Evolutionary conservation across 2,797 vertebrate genomes (phyloP), one percentile per base, ranked within the genome.

Genomic region (Florisuga fusca): DNA sequence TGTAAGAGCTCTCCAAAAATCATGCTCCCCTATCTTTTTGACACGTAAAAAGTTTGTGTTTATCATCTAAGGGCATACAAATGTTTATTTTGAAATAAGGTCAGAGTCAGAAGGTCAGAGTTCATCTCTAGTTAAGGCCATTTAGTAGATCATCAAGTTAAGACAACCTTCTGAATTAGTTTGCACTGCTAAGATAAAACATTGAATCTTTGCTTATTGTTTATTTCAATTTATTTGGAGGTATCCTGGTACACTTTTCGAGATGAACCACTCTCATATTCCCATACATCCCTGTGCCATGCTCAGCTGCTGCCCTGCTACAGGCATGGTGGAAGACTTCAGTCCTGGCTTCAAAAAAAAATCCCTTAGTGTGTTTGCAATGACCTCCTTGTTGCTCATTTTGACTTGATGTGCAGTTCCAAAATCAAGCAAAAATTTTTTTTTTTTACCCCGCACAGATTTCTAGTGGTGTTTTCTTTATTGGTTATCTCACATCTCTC

Each of bases 291-390:
- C 64, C 34, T 1, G 1, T 4, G 7, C 48, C 7, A 5, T 54
- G 33, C 22, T 4, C 46, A 74, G 41, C 18, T 66, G 51, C 57
- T 92, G 18, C 20, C 33, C 10, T 48, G 38, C 53, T 69, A 20
- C 6, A 2, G 31, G 34, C 50, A 2, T 0, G 0, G 22, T 16
- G 9, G 5, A 69, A 29, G 34, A 31, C 19, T 89, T 50, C 62
- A 54, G 18, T 10, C 69, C 61, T 80, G 73, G 7, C 43, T 51
- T 80, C 38, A 51, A 80, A 83, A 83, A 79, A 48, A n/a, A 2
- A 1, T 45, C 48, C 51, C 11, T 45, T 50, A 22, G 15, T 46
- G 25, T 1, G 0, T 46, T 81, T 58, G 23, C 43, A 59, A 59
- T 20, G 4, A 38, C 1, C 2, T 71, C 12, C 15, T 51, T 63